Evolutionary conservation across 2,888 invertebrate genomes (phyloP).

Genomic region (Epiblema foenella): DNA sequence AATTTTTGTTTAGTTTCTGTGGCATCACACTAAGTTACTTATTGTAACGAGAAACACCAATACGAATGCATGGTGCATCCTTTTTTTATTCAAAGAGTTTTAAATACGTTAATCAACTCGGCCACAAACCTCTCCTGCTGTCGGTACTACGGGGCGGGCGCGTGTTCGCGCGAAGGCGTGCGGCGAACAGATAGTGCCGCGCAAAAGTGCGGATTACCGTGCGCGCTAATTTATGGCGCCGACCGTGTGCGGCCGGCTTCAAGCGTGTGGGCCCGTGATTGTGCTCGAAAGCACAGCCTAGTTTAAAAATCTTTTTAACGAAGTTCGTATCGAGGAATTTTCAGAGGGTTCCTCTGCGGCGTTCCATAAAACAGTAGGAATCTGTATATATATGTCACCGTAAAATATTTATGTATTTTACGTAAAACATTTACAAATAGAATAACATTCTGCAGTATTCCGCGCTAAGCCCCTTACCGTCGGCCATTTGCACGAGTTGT

Average conservation of each 20-base stretch:
- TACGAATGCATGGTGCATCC: no score
- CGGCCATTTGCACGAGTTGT: constrained; percentile 71
- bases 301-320: constrained; percentile 1
- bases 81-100: no score
- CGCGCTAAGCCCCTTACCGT: constrained; percentile 56
- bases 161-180: constrained; percentile 79
- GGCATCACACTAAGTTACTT: no score
- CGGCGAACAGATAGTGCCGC: constrained; percentile 77
- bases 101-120: not conserved
- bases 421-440: constrained; percentile 27
- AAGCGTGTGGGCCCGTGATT: constrained; percentile 27
- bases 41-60: no score
- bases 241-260: constrained; percentile 47
- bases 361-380: not conserved
- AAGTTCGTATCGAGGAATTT: not conserved
- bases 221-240: constrained; percentile 69
- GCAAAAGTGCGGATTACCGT: constrained; percentile 71
- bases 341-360: not conserved
- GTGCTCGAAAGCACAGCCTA: constrained; percentile 3
- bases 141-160: constrained; percentile 56
- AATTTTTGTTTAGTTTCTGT: no score
- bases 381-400: not conserved
- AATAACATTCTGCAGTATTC: constrained; percentile 30
- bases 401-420: not conserved
- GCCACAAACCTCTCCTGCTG: constrained; percentile 51